A percentile compares a stretch with the other conserved stretches of the same genome.
phyloP scores from a whole-genome alignment of 2,797 vertebrate genomes.

The Triplophysa yarkandensis region DNA sequence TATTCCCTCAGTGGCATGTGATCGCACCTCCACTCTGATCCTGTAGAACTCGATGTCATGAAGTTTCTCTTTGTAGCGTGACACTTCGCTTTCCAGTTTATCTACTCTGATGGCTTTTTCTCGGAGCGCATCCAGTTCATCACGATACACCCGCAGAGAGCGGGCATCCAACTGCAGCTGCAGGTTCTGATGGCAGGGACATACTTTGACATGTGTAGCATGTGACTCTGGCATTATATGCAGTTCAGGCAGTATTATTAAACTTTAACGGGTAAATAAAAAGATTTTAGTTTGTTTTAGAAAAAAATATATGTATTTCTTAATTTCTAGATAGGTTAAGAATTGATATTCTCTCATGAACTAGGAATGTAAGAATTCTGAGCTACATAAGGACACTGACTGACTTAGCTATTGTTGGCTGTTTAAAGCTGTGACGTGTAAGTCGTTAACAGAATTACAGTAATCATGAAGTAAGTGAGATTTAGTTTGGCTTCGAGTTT shows the following conservation, averaged over 20 bases:
- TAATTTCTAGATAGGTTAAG: too few species aligned
- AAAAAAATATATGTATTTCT: too few species aligned
- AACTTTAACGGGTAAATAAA: too few species aligned
- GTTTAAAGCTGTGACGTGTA: slow-evolving; percentile 15
- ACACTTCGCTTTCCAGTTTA: slow-evolving; percentile 96
- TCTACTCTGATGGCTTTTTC: slow-evolving; percentile 95
- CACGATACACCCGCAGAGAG: slow-evolving; percentile 90
- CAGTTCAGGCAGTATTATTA: too few species aligned
- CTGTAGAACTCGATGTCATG: slow-evolving; percentile 98
- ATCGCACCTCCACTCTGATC: slow-evolving; percentile 90
- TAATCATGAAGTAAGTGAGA: slow-evolving; percentile 28
- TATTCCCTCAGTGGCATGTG: not conserved
- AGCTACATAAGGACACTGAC: not conserved
- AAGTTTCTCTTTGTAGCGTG: slow-evolving; percentile 92
- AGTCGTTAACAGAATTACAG: slow-evolving; percentile 33
- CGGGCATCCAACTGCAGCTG: slow-evolving; percentile 91
- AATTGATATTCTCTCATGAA: not conserved
- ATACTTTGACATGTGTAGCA: not conserved
- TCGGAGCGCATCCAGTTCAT: slow-evolving; percentile 91
- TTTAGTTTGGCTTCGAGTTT: not conserved
- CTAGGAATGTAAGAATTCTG: not conserved
- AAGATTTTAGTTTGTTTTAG: too few species aligned
- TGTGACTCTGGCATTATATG: not conserved
- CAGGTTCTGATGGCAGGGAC: slow-evolving; percentile 79
- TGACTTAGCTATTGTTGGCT: not conserved